phyloP scores from a whole-genome alignment of 2,797 vertebrate genomes.

The Sebastes minor region DNA sequence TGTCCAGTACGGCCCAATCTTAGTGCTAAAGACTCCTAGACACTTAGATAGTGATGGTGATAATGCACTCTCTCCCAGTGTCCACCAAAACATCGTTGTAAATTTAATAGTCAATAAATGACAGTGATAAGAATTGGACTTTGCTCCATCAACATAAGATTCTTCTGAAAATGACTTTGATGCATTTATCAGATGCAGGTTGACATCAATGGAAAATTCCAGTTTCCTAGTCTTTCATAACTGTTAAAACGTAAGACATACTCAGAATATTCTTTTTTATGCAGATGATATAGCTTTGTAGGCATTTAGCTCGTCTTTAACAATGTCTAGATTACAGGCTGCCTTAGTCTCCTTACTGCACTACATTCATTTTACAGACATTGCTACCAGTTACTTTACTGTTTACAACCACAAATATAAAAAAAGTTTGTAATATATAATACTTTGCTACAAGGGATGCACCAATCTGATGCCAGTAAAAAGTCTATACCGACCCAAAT shows the following conservation, averaged over 20 bases:
- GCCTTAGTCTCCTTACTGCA: background rate
- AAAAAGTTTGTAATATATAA: background rate
- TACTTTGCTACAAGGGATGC: background rate
- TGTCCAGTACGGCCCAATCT: fast-evolving
- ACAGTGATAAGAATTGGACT: constrained; percentile 42
- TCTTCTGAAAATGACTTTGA: background rate
- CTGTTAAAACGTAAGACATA: background rate
- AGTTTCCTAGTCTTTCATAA: background rate
- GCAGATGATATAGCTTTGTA: background rate
- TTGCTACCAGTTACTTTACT: background rate
- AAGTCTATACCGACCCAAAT: too few species aligned
- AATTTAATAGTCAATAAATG: constrained; percentile 16
- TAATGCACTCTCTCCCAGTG: background rate
- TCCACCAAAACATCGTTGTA: background rate
- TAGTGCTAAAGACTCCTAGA: background rate
- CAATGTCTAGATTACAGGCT: background rate
- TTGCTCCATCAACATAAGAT: constrained; percentile 29
- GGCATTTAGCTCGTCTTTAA: background rate
- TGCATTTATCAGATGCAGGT: background rate
- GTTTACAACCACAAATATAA: background rate
- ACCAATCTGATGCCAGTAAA: too few species aligned
- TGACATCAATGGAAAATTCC: background rate
- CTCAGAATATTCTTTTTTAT: background rate
- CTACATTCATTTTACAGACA: background rate
- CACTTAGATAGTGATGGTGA: background rate